These are phyloP conservation scores for Ceratitis capitata DNA, from an alignment of 1,140 invertebrate species.

Conservation along the genomic window DNA sequence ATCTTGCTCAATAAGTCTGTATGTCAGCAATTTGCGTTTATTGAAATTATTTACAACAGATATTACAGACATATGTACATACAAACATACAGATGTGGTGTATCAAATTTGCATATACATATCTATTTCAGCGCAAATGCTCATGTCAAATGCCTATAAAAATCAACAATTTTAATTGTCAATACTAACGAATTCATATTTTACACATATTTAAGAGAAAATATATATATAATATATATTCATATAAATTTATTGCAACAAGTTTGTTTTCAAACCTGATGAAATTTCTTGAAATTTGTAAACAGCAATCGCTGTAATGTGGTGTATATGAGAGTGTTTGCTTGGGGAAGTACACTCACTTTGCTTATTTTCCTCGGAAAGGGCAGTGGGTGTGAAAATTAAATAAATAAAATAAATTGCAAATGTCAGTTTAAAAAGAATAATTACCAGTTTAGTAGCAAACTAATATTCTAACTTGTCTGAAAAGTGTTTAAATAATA, in stretches of 20 bases:
- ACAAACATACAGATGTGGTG: not conserved
- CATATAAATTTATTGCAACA: not conserved
- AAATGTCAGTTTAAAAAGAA: not conserved
- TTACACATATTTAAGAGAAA: not conserved
- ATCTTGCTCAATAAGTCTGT: not conserved
- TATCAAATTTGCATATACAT: too few species aligned
- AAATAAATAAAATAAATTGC: too few species aligned
- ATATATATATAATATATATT: not conserved
- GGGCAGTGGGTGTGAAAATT: not conserved
- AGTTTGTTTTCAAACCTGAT: too few species aligned
- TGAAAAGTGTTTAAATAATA: too few species aligned
- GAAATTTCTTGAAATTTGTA: conserved; percentile 4
- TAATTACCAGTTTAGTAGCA: not conserved
- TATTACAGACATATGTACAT: not conserved
- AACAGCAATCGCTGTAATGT: not conserved
- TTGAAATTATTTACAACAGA: not conserved
- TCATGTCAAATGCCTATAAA: not conserved
- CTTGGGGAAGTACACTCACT: not conserved
- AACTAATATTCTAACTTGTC: too few species aligned
- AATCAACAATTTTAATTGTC: not conserved
- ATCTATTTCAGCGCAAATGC: not conserved
- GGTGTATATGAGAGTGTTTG: too few species aligned
- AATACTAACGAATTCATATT: not conserved
- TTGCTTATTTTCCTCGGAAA: not conserved
- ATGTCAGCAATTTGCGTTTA: not conserved